These are phyloP conservation scores for Sphyrna mokarran DNA, from an alignment of 2,113 vertebrate genomes.

Conservation along the genomic window DNA sequence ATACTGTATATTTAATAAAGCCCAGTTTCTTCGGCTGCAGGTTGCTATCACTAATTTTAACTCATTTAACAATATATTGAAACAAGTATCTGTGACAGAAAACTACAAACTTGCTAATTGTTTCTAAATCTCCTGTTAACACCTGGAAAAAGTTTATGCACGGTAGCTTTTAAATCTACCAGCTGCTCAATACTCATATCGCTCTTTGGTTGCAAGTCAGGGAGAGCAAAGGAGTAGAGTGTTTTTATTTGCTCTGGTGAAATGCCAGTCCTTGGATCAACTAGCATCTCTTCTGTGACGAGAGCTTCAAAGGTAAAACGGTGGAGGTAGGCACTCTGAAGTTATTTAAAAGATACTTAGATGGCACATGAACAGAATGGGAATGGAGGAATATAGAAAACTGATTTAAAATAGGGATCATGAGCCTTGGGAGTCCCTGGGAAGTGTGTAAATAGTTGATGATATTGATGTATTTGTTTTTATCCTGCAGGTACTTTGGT, in stretches of 20 bases:
- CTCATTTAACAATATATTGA: not conserved
- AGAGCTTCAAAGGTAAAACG: not conserved
- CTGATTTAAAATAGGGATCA: too few relatives aligned
- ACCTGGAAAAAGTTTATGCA: not conserved
- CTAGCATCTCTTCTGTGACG: not conserved
- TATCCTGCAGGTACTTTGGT: too few relatives aligned
- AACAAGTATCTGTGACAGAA: not conserved
- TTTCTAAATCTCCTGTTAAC: not conserved
- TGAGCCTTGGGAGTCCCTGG: too few relatives aligned
- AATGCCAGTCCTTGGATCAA: not conserved
- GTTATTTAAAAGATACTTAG: too few relatives aligned
- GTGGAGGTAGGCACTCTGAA: too few relatives aligned
- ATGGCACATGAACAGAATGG: too few relatives aligned
- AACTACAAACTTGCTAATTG: not conserved
- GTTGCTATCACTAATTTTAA: not conserved
- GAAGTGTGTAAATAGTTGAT: too few relatives aligned
- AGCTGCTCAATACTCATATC: not conserved
- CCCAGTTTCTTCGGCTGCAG: not conserved
- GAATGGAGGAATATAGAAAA: too few relatives aligned
- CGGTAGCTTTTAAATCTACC: not conserved
- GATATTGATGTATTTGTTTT: too few relatives aligned
- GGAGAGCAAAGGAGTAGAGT: not conserved
- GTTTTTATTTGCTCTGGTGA: not conserved
- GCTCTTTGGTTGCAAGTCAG: not conserved
- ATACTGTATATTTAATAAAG: too few relatives aligned